Conservation (phyloP, 2,888 invertebrate genomes). For the Notodonta dromedarius region DNA sequence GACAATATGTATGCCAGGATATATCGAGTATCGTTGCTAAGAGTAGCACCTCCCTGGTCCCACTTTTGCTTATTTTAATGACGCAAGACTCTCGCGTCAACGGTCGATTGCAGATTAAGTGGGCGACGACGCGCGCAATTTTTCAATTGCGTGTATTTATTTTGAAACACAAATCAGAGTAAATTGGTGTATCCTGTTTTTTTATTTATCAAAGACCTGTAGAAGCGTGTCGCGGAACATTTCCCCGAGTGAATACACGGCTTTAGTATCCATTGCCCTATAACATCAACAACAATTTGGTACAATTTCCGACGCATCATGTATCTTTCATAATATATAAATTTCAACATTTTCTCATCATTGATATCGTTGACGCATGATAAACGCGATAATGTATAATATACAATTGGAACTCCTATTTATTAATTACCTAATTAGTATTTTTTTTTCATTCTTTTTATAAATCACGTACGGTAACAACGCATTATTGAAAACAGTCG, state of each 20-base stretch:
- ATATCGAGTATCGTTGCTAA: no score
- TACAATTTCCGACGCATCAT: constrained; percentile 44
- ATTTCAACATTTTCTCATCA: constrained; percentile 40
- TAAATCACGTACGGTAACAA: constrained; percentile 83
- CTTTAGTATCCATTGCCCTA: neutral
- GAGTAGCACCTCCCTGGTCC: no score
- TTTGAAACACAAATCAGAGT: no score
- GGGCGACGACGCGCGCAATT: no score
- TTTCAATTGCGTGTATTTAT: no score
- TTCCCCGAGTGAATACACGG: neutral
- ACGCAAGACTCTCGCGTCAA: no score
- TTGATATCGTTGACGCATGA: constrained; percentile 58
- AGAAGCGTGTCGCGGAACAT: no score
- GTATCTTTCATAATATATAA: constrained; percentile 39
- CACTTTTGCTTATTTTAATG: no score
- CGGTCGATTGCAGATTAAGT: no score
- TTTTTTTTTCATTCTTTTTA: constrained; percentile 58
- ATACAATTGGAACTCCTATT: constrained; percentile 84
- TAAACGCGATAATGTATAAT: constrained; percentile 76
- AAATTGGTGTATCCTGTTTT: no score
- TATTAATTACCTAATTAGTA: constrained; percentile 80
- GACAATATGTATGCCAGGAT: no score
- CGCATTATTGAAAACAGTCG: constrained; percentile 61
- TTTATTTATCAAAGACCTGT: no score
- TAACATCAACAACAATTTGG: constrained; percentile 37